These are phyloP conservation scores for Danionella cerebrum DNA, from an alignment of 2,113 vertebrate species.

Conservation along the genomic window DNA sequence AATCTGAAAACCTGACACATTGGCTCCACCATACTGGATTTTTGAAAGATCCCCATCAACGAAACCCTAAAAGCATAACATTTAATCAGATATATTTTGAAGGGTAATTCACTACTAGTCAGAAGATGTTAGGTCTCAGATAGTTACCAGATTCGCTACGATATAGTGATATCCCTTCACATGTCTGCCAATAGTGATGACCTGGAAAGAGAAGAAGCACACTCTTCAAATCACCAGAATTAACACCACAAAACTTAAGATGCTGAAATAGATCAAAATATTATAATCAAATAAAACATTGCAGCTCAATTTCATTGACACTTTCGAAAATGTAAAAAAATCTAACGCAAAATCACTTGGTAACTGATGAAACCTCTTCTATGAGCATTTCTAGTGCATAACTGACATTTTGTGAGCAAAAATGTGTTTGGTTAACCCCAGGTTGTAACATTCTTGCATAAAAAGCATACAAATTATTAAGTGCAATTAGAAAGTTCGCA, in stretches of 20 bases:
- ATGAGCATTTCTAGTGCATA: too few relatives aligned
- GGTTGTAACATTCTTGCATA: too few relatives aligned
- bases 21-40: constrained; percentile 97
- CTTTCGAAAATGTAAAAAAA: too few relatives aligned
- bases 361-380: too few relatives aligned
- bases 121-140: too few relatives aligned
- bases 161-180: constrained; percentile 99
- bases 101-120: neutral
- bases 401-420: too few relatives aligned
- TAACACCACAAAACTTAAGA: neutral
- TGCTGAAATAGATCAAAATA: neutral
- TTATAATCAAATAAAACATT: neutral
- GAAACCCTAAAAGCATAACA: constrained; percentile 74
- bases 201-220: constrained; percentile 55
- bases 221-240: neutral
- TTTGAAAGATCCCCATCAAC: constrained; percentile 93
- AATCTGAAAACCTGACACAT: constrained; percentile 98
- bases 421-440: too few relatives aligned
- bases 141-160: constrained; percentile 89
- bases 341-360: too few relatives aligned
- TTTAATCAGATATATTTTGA: neutral
- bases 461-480: too few relatives aligned
- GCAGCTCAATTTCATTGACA: too few relatives aligned
- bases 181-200: constrained; percentile 96
- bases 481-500: too few relatives aligned